Conservation (phyloP, 2,113 vertebrate species). For the Solenodon paradoxus region DNA sequence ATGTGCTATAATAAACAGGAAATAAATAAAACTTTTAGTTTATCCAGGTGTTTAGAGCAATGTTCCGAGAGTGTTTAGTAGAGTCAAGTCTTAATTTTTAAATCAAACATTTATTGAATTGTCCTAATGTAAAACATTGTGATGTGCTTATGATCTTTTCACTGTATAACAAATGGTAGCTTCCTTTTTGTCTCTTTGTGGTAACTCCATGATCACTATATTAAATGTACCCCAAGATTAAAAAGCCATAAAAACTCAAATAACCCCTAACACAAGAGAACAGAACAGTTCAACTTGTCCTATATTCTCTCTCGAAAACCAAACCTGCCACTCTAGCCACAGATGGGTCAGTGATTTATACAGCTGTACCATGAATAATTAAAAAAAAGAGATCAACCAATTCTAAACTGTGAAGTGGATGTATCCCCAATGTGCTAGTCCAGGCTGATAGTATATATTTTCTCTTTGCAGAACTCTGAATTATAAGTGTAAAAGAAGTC, state of each 20-base stretch:
- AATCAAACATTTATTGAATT: neutral
- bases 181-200: neutral
- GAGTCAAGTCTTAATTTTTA: neutral
- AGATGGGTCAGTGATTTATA: neutral
- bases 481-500: neutral
- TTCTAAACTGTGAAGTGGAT: neutral
- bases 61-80: neutral
- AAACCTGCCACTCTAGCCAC: neutral
- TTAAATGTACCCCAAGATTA: neutral
- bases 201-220: neutral
- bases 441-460: fast-evolving
- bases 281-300: neutral
- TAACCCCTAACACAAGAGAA: neutral
- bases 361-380: neutral
- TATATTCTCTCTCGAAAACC: neutral
- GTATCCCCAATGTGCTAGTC: neutral
- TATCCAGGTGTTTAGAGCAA: neutral
- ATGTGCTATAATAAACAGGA: neutral
- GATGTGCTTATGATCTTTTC: neutral
- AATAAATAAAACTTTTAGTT: neutral
- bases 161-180: neutral
- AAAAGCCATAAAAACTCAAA: neutral
- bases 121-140: neutral
- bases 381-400: neutral
- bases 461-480: neutral